phyloP scores from a whole-genome alignment of 2,113 vertebrate genomes.

The Cinclus cinclus region DNA sequence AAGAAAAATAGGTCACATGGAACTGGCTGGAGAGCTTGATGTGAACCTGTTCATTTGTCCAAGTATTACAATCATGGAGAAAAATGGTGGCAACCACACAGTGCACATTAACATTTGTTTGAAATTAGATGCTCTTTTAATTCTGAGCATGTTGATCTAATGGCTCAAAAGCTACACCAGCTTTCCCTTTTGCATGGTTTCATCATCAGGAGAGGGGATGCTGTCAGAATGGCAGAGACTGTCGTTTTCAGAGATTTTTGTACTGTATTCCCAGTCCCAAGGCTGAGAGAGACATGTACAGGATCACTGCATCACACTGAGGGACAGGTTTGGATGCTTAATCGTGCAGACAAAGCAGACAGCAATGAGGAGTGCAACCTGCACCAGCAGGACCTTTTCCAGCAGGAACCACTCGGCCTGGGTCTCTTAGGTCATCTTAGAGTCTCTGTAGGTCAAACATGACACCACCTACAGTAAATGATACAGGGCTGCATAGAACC shows the following conservation, averaged over 20 bases:
- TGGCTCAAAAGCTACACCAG: not conserved
- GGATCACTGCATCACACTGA: rapidly evolving
- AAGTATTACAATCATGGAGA: not conserved
- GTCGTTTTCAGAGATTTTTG: not conserved
- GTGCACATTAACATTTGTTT: not conserved
- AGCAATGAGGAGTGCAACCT: not conserved
- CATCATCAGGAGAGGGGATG: not conserved
- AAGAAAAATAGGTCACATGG: not conserved
- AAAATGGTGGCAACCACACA: not conserved
- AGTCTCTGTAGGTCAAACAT: not conserved
- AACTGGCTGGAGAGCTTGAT: not conserved
- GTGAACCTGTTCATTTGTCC: not conserved
- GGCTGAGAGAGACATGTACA: not conserved
- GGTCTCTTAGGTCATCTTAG: not conserved
- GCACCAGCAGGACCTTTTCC: not conserved
- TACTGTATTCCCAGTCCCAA: rapidly evolving
- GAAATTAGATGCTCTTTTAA: not conserved
- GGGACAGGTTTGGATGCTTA: not conserved
- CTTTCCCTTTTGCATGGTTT: not conserved
- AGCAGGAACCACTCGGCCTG: rapidly evolving
- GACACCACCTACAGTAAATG: not conserved
- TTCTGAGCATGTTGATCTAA: not conserved
- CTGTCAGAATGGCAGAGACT: not conserved
- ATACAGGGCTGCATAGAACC: not conserved
- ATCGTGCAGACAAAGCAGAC: not conserved